A percentile compares a stretch with the other conserved stretches of the same genome.
Conservation (phyloP, 2,888 invertebrate genomes). For the Oeneis ivallda region DNA sequence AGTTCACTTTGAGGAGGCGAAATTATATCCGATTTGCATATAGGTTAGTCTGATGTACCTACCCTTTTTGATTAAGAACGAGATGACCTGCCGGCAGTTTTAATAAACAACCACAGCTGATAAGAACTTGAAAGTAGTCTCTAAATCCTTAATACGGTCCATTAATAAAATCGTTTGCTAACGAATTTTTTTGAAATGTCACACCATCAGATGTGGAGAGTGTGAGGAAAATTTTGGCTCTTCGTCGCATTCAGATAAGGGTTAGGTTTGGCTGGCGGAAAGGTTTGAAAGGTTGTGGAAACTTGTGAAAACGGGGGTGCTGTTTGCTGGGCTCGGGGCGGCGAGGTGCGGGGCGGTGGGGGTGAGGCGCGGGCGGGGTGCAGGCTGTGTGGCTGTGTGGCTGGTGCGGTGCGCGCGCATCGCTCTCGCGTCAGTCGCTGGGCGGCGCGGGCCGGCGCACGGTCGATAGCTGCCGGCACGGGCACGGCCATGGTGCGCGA, state of each 20-base stretch:
- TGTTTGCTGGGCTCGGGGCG: slow-evolving; percentile 44
- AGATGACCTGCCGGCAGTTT: background rate
- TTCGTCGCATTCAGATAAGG: background rate
- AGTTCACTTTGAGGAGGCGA: background rate
- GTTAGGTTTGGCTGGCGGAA: slow-evolving; percentile 20
- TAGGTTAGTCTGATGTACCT: background rate
- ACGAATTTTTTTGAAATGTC: slow-evolving; percentile 9
- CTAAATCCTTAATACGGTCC: background rate
- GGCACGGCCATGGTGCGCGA: slow-evolving; percentile 69
- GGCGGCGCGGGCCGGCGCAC: slow-evolving; percentile 64
- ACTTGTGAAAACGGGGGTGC: slow-evolving; percentile 37
- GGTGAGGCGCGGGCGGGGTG: slow-evolving; percentile 42
- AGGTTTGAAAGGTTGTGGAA: slow-evolving; percentile 36
- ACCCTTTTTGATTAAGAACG: background rate
- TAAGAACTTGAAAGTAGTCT: background rate
- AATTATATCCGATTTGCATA: background rate
- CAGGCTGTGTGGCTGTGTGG: slow-evolving; percentile 58
- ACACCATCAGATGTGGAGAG: slow-evolving; percentile 1
- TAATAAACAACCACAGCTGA: background rate
- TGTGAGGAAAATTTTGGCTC: background rate
- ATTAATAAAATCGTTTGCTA: background rate
- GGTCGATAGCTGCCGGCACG: slow-evolving; percentile 71
- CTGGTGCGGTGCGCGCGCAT: slow-evolving; percentile 67
- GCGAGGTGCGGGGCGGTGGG: slow-evolving; percentile 38
- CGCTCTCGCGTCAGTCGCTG: slow-evolving; percentile 60